phyloP scores from a whole-genome alignment of 2,113 vertebrate species.

The Dunckerocampus dactyliophorus region DNA sequence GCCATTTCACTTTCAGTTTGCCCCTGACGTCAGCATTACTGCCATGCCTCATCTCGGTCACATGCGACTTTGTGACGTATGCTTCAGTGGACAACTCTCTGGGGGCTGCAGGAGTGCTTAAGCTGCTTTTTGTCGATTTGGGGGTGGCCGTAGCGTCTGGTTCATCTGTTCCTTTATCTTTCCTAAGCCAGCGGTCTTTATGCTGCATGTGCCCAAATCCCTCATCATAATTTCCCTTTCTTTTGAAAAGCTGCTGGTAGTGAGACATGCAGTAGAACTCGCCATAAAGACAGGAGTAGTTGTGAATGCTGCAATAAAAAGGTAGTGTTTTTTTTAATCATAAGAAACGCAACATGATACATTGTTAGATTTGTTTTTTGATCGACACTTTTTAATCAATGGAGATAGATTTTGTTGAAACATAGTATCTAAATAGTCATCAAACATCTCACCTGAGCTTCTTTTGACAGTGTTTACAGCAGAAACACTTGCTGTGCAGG shows the following conservation, averaged over 20 bases:
- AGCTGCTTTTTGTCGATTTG: conserved; percentile 32
- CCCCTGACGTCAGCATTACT: conserved; percentile 37
- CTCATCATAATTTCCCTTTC: conserved; percentile 75
- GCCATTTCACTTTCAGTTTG: conserved; percentile 68
- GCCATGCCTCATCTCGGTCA: conserved; percentile 35
- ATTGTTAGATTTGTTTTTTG: conserved; percentile 6
- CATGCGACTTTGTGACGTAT: conserved; percentile 41
- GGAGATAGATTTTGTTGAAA: not conserved
- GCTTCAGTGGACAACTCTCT: conserved; percentile 12
- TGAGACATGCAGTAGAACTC: conserved; percentile 75
- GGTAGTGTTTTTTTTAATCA: not conserved
- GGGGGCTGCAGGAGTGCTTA: conserved; percentile 3
- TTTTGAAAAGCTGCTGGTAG: conserved; percentile 74
- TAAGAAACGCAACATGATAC: not conserved
- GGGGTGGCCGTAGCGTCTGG: conserved; percentile 22
- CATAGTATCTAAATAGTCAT: too few relatives aligned
- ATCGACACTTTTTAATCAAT: conserved; percentile 9
- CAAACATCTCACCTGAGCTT: conserved; percentile 79
- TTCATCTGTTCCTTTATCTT: conserved; percentile 43
- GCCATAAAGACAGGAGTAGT: conserved; percentile 72
- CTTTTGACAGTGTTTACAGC: conserved; percentile 79
- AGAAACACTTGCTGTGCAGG: conserved; percentile 79
- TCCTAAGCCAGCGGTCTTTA: conserved; percentile 72
- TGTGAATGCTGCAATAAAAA: conserved; percentile 67
- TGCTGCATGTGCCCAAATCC: conserved; percentile 73